phyloP scores from a whole-genome alignment of 2,888 invertebrate species.

The Portevinia maculata region DNA sequence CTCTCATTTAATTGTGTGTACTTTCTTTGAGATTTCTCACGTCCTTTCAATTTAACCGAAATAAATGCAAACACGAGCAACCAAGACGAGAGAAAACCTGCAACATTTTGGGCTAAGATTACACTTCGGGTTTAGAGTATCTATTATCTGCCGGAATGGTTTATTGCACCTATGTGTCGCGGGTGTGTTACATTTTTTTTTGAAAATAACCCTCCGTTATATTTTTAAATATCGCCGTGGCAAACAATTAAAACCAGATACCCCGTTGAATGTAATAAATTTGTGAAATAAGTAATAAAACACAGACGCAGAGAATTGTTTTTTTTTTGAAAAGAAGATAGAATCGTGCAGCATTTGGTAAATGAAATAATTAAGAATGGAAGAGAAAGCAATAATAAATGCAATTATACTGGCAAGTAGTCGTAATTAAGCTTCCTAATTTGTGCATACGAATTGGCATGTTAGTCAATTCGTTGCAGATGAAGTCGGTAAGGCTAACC shows the following conservation, averaged over 20 bases:
- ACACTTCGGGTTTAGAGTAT: conserved; percentile 53
- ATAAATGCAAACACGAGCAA: conserved; percentile 55
- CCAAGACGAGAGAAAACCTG: conserved; percentile 28
- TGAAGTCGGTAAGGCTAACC: conserved; percentile 18
- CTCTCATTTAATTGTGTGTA: conserved; percentile 63
- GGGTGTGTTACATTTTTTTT: conserved; percentile 52
- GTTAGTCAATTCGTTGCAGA: conserved; percentile 25
- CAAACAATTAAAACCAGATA: conserved; percentile 71
- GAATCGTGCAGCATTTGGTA: conserved; percentile 40
- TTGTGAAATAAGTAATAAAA: conserved; percentile 72
- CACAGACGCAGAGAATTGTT: conserved; percentile 58
- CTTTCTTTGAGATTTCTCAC: conserved; percentile 71
- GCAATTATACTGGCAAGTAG: conserved; percentile 68
- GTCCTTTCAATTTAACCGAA: conserved; percentile 72
- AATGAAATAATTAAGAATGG: conserved; percentile 64
- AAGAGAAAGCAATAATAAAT: conserved; percentile 66
- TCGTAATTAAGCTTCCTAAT: conserved; percentile 69
- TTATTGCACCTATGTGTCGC: conserved; percentile 56
- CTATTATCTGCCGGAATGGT: conserved; percentile 44
- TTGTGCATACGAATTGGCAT: conserved; percentile 60
- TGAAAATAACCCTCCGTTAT: conserved; percentile 51
- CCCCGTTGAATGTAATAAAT: conserved; percentile 59
- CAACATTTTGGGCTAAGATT: conserved; percentile 49
- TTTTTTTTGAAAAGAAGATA: conserved; percentile 9
- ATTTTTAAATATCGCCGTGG: conserved; percentile 58